Evolutionary conservation across 2,797 vertebrate species (phyloP).

Genomic region (Falco novaeseelandiae): DNA sequence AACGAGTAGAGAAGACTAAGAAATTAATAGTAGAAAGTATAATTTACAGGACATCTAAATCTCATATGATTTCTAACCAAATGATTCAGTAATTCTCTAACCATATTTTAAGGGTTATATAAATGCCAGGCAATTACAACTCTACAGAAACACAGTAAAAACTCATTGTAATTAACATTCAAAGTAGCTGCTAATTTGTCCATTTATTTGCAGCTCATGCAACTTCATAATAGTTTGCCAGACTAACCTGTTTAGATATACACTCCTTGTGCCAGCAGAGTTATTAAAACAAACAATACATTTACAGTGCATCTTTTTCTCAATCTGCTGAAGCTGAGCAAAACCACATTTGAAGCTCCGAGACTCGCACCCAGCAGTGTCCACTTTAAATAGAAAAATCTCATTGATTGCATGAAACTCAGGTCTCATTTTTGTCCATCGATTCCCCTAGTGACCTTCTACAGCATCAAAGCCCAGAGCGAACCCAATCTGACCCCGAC

Average conservation of each 20-base stretch:
- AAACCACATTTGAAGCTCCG: conserved; percentile 87
- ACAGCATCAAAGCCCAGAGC: conserved; percentile 91
- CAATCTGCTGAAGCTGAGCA: conserved; percentile 77
- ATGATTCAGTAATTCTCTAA: neutral
- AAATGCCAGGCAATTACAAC: conserved; percentile 13
- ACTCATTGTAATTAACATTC: conserved; percentile 16
- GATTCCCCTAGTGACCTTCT: conserved; percentile 93
- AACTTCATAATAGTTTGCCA: conserved; percentile 36
- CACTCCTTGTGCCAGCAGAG: neutral
- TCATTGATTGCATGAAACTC: conserved; percentile 90
- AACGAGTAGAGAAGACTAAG: neutral
- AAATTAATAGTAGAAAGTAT: neutral
- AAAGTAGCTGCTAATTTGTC: conserved; percentile 19
- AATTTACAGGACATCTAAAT: neutral
- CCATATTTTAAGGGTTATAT: conserved; percentile 18
- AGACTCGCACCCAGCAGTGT: conserved; percentile 85
- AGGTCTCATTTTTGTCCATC: conserved; percentile 86
- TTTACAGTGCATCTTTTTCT: conserved; percentile 67
- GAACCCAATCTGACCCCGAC: conserved; percentile 92
- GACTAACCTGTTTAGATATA: conserved; percentile 13
- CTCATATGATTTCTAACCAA: neutral
- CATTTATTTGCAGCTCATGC: neutral
- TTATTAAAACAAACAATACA: conserved; percentile 69
- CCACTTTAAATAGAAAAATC: conserved; percentile 89
- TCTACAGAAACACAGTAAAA: neutral